These are phyloP conservation scores for Callimorpha dominula DNA, from an alignment of 2,888 invertebrate genomes.

Conservation along the genomic window DNA sequence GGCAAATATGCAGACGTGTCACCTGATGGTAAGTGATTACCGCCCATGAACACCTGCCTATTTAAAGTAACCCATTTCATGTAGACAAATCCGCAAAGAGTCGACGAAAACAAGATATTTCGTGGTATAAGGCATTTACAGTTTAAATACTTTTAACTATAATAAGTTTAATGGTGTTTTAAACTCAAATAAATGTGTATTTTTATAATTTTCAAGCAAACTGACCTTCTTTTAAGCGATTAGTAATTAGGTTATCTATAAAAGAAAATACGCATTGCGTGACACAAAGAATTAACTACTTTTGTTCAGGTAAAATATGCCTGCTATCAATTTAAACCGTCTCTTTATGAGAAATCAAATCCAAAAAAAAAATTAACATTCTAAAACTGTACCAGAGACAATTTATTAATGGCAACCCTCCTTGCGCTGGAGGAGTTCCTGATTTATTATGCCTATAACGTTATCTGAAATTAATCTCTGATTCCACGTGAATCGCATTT, in stretches of 20 bases:
- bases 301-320: conserved; percentile 28
- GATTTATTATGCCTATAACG: conserved; percentile 52
- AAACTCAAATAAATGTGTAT: background rate
- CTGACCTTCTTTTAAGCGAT: background rate
- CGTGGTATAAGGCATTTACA: background rate
- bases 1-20: too few species aligned
- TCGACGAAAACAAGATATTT: background rate
- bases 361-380: conserved; percentile 54
- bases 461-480: conserved; percentile 61
- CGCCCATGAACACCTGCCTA: too few species aligned
- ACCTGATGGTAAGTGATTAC: too few species aligned
- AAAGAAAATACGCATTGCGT: conserved; percentile 22
- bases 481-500: conserved; percentile 46
- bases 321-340: conserved; percentile 29
- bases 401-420: conserved; percentile 55
- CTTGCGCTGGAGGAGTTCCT: conserved; percentile 22
- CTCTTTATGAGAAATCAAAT: conserved; percentile 27
- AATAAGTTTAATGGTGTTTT: background rate
- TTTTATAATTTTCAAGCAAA: background rate
- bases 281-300: conserved; percentile 32
- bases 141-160: background rate
- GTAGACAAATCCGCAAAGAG: too few species aligned
- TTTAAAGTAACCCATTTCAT: too few species aligned
- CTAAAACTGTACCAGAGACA: conserved; percentile 48
- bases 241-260: background rate